These are phyloP conservation scores for Cheilosia scutellata DNA, from an alignment of 2,888 invertebrate species.

Conservation along the genomic window DNA sequence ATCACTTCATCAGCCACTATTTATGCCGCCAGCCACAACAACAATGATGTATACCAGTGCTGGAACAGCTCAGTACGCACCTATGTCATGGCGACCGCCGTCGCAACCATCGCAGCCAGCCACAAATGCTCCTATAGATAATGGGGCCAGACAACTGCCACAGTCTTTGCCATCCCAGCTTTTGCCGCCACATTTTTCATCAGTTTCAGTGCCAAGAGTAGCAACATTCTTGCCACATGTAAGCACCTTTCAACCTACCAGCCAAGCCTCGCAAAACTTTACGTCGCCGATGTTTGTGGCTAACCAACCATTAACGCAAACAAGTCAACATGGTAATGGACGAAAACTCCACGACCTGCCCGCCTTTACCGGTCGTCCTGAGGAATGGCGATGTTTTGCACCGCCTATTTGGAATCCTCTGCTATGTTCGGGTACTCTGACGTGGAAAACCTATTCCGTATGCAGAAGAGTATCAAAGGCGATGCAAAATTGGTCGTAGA, in stretches of 20 bases:
- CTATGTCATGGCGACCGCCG: neutral
- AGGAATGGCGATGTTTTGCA: no score
- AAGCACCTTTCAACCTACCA: neutral
- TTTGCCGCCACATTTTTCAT: no score
- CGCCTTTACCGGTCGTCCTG: no score
- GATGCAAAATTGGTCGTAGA: no score
- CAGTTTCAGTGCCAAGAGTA: neutral
- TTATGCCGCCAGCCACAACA: neutral
- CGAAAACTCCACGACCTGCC: no score
- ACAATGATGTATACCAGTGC: neutral
- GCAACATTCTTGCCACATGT: neutral
- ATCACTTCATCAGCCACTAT: neutral
- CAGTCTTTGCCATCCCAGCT: no score
- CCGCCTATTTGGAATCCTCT: no score
- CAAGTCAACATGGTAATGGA: no score
- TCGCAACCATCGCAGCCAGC: neutral
- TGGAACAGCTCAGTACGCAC: neutral
- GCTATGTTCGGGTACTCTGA: no score
- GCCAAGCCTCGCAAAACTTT: neutral
- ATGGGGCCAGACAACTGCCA: no score
- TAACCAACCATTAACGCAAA: neutral
- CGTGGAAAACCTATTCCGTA: no score
- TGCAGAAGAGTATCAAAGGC: no score
- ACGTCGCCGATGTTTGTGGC: neutral
- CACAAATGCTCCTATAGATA: neutral